Evolutionary conservation across 2,797 vertebrate species (phyloP), one percentile per base, ranked within the genome.

Genomic region (Spondyliosoma cantharus): DNA sequence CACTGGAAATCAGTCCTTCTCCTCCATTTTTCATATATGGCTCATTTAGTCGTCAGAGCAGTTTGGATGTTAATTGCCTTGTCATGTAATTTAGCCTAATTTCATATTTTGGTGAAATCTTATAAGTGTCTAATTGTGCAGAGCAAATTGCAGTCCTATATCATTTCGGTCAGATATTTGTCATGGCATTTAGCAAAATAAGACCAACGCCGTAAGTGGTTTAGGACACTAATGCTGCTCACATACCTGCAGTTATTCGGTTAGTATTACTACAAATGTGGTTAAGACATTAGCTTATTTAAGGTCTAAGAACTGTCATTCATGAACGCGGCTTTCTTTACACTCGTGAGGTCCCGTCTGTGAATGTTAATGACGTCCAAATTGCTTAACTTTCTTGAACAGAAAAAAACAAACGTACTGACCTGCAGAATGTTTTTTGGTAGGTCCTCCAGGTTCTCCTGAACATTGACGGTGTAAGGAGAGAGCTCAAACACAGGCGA

Each of bases 341-440:
- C 46, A 67, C 29, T 66, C 43, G 24, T 45, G 16, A 74, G 7
- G 46, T 46, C 64, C 72, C 7, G 76, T 87, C 83, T 77, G 62
- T 71, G 74, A 80, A 85, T 65, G 59, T 69, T 82, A 81, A 76
- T 29, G 17, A 59, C 1, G 0, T 52, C 27, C 16, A 3, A 19
- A 45, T 43, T 32, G 54, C 54, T 81, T 48, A 3, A 25, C 25
- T 73, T 4, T 68, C 14, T 37, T 37, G 7, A 82, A 7, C 19
- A 64, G 25, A 56, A 24, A 65, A 65, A 79, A 81, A 9, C 45
- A 78, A 48, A 76, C 43, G 63, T 7, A 86, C 97, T 91, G 78
- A 97, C 98, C 97, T 98, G 98, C 82, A 99, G 95, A 70, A 99
- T 94, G 82, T 94, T 94, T 76, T 93, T 96, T 0, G 97, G 97